Evolutionary conservation across 2,888 invertebrate species (phyloP).

Genomic region (Luperina testacea): DNA sequence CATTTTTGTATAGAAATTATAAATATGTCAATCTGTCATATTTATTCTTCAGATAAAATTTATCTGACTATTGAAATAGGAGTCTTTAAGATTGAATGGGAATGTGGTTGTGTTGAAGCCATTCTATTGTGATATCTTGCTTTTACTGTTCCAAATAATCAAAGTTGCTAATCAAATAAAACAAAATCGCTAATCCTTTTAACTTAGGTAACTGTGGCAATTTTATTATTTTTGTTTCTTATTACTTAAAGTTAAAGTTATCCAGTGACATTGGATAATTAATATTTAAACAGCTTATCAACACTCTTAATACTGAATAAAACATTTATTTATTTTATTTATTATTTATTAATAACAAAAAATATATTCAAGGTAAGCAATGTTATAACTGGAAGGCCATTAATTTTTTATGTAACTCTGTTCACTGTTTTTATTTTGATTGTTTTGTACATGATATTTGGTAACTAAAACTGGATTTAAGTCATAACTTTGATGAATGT

Average conservation of each 20-base stretch:
- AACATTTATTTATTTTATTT: too few species aligned
- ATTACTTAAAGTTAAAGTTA: not conserved
- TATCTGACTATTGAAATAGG: not conserved
- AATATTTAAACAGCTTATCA: not conserved
- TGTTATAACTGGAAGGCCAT: slow-evolving; percentile 23
- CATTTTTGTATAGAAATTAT: not conserved
- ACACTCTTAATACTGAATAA: too few species aligned
- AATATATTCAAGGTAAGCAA: slow-evolving; percentile 39
- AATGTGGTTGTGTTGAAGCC: not conserved
- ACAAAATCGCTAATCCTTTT: not conserved
- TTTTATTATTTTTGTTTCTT: not conserved
- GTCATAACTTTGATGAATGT: not conserved
- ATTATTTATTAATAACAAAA: too few species aligned
- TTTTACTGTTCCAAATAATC: not conserved
- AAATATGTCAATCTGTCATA: not conserved
- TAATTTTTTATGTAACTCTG: slow-evolving; percentile 21
- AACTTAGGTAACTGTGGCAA: not conserved
- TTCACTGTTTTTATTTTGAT: not conserved
- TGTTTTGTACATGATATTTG: not conserved
- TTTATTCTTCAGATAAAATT: not conserved
- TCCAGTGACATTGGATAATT: slow-evolving; percentile 30
- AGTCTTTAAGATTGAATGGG: not conserved
- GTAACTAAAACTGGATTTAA: not conserved
- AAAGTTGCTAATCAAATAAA: too few species aligned
- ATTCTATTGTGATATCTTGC: not conserved